A percentile compares a stretch with the other conserved stretches of the same genome.
phyloP scores from a whole-genome alignment of 92 coral and sea anemone genomes.

The Siderastrea radians region DNA sequence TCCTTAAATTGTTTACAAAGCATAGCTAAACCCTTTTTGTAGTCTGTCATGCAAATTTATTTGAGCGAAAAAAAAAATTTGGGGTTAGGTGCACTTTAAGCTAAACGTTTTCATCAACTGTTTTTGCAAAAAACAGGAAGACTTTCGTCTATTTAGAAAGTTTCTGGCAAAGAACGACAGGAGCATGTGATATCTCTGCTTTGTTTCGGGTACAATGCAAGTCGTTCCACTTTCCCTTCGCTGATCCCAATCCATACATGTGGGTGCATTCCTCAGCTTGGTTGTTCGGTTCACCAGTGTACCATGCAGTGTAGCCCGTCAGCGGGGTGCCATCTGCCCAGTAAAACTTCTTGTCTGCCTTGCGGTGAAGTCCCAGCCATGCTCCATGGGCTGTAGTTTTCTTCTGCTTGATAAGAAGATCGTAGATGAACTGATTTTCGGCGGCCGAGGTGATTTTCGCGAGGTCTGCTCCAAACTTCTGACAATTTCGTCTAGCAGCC shows the following conservation, averaged over 20 bases:
- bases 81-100: no score
- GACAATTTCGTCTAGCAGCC: neutral
- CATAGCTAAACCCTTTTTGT: no score
- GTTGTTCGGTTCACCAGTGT: constrained; percentile 6
- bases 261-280: constrained; percentile 19
- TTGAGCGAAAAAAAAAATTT: no score
- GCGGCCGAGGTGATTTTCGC: no score
- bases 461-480: no score
- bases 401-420: constrained; percentile 6
- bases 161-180: neutral
- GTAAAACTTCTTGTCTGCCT: no score
- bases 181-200: neutral
- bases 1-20: no score
- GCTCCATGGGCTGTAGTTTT: neutral
- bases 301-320: constrained; percentile 6
- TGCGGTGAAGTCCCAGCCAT: no score
- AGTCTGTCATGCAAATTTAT: no score
- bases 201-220: neutral
- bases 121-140: no score
- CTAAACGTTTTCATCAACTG: no score
- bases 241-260: neutral
- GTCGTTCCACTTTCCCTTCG: constrained; percentile 33
- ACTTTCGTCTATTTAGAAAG: neutral
- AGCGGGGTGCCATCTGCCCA: constrained; percentile 8
- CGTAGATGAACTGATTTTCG: neutral